Conservation (phyloP, 2,888 invertebrate genomes). For the Cantharis flavilabris region DNA sequence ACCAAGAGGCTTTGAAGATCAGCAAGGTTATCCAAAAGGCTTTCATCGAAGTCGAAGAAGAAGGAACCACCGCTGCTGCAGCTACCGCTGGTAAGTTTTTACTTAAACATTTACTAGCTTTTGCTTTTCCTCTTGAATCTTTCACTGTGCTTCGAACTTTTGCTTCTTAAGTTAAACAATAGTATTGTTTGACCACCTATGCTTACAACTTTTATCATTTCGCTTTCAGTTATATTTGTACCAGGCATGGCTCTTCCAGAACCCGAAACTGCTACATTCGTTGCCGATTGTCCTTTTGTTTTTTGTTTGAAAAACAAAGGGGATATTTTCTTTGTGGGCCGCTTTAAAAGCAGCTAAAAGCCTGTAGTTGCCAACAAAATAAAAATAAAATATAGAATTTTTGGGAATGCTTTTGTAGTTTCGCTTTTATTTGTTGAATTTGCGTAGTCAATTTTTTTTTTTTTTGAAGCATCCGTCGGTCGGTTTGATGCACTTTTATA, state of each 20-base stretch:
- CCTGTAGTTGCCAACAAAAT: not conserved
- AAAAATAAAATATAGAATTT: not conserved
- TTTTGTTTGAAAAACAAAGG: not conserved
- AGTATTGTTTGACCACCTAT: not conserved
- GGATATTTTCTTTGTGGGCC: not conserved
- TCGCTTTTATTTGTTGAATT: not conserved
- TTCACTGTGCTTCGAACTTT: not conserved
- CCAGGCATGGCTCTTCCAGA: not conserved
- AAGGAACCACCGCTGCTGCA: conserved; percentile 34
- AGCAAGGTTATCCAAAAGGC: conserved; percentile 49
- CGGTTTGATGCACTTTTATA: too few species aligned
- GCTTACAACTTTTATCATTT: not conserved
- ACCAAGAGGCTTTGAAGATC: conserved; percentile 38
- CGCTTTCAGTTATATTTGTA: not conserved
- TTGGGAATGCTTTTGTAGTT: not conserved
- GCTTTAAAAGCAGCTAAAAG: not conserved
- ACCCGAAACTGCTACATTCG: not conserved
- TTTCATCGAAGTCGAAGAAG: conserved; percentile 50
- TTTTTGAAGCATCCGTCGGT: not conserved
- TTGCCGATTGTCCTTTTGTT: not conserved
- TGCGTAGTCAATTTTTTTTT: too few species aligned
- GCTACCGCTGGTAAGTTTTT: conserved; percentile 9
- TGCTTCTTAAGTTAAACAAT: not conserved
- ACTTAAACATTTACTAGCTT: not conserved
- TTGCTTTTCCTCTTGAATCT: not conserved